Base-by-base conservation (phyloP, 2,888 invertebrate species). In the Macrosiphum euphorbiae region DNA sequence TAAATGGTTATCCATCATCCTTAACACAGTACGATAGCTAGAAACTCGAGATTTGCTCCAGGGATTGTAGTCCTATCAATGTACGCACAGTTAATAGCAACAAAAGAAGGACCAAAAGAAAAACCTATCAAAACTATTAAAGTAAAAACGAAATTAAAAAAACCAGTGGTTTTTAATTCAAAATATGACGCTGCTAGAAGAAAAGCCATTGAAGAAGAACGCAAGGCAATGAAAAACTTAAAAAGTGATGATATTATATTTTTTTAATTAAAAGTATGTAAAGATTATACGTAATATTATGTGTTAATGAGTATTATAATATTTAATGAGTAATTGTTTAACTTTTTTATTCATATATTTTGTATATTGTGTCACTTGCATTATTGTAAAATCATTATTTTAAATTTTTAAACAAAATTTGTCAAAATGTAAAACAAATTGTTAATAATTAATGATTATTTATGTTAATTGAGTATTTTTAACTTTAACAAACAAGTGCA, bases 131-230 rank as follows among this genome's bases (percentile, higher is more conserved):
- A 90, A 86, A 86, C 50, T 87, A 89, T 93, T 47, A 94, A 94
- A 87, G 86, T 86, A 86, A 94, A 94, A 87, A 86, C 61, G 50
- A 94, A 94, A 90, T 44, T 28, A 41, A 94, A 90, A 94, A 94
- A 94, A 26, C 94, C 94, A 67, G 52, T 90, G 52, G 85, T 90
- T 67, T 90, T 90, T 87, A 94, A 94, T 86, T 86, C 94, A 41
- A 94, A 94, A n/a, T 94, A 94, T 61, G 94, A 94, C 10, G 86
- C 94, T 26, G 94, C 90, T 87, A 58, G 94, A 41, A 94, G 52
- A 94, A 94, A 94, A 90, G 94, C 90, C 87, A 94, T 94, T 52
- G 94, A 94, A 94, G 90, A 94, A 52, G 90, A 94, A 67, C 94
- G 94, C 10, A 94, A 87, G 44, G 94, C 94, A n/a, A 94, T 94